These are phyloP conservation scores for Cottoperca gobio DNA, from an alignment of 2,797 vertebrate species.

Conservation along the genomic window DNA sequence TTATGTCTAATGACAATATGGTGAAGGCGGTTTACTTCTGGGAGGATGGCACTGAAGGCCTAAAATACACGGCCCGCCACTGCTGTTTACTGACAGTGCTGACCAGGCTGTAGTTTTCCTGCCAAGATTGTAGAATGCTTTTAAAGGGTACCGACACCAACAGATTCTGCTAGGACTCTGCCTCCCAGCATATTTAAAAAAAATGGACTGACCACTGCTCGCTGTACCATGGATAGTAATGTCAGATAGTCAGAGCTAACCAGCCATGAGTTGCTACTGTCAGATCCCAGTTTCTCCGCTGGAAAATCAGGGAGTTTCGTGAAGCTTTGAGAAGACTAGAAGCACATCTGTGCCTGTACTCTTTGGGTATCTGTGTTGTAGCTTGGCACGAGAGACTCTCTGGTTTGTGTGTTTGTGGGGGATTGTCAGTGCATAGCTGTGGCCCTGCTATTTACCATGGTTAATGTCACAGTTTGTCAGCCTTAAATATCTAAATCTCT, in stretches of 20 bases:
- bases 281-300: background rate
- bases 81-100: too few species aligned
- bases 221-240: background rate
- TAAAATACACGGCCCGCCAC: too few species aligned
- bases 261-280: conserved; percentile 1
- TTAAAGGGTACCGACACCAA: background rate
- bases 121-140: conserved; percentile 5
- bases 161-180: background rate
- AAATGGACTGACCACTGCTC: background rate
- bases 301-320: background rate
- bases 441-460: background rate
- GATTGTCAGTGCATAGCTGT: background rate
- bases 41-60: too few species aligned
- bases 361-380: background rate
- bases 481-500: too few species aligned
- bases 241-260: background rate
- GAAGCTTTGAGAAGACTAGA: background rate
- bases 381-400: background rate
- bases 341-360: background rate
- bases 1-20: too few species aligned
- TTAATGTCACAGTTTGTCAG: background rate
- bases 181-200: too few species aligned
- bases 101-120: background rate
- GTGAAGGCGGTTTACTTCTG: too few species aligned
- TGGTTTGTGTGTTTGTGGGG: background rate